These are phyloP conservation scores for Furnarius figulus DNA, from an alignment of 2,113 vertebrate genomes.

Conservation along the genomic window DNA sequence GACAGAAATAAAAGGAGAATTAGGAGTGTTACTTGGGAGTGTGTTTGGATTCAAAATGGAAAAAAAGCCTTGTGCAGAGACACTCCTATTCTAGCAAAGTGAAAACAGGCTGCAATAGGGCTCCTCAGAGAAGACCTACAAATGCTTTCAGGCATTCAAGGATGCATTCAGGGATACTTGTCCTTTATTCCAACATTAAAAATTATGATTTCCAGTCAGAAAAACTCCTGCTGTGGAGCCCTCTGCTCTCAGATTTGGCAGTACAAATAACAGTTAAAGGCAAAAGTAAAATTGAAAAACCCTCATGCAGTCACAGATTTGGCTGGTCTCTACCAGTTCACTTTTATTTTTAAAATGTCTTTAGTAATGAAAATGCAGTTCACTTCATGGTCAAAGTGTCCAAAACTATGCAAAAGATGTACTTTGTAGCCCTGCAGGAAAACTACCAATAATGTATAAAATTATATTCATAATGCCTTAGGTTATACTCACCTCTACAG, in stretches of 20 bases:
- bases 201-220: not conserved
- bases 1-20: not conserved
- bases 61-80: not conserved
- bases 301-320: not conserved
- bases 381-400: not conserved
- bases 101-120: not conserved
- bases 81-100: not conserved
- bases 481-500: not conserved
- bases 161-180: accelerated
- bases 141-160: not conserved
- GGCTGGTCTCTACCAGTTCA: not conserved
- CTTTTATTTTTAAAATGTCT: not conserved
- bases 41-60: not conserved
- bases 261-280: not conserved
- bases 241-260: not conserved
- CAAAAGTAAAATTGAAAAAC: not conserved
- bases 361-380: not conserved
- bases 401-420: not conserved
- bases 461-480: not conserved
- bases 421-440: not conserved
- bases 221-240: not conserved
- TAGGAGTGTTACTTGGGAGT: not conserved
- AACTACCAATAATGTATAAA: not conserved
- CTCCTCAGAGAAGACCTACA: not conserved
- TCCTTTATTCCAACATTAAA: not conserved